Evolutionary conservation across 2,888 invertebrate species (phyloP).

Genomic region (Alviniconcha strummeri): DNA sequence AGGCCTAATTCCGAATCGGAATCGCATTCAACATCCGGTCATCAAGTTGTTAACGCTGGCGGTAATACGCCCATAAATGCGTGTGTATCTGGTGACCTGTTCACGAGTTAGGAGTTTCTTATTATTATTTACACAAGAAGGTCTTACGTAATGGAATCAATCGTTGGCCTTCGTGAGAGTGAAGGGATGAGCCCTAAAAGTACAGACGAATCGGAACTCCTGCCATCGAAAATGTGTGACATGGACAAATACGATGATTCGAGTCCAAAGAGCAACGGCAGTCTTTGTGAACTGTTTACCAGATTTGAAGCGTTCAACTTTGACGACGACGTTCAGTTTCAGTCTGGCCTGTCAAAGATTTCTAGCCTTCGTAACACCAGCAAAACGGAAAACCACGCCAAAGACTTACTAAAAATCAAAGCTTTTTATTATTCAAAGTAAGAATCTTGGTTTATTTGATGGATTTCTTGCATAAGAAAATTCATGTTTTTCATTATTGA

Average conservation of each 20-base stretch:
- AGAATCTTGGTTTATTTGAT: background rate
- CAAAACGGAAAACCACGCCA: slow-evolving; percentile 24
- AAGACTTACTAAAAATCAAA: slow-evolving; percentile 47
- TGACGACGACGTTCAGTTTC: slow-evolving; percentile 41
- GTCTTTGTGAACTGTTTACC: slow-evolving; percentile 8
- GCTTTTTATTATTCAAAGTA: slow-evolving; percentile 51
- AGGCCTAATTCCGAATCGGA: no score
- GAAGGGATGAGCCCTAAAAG: background rate
- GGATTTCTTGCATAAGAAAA: background rate
- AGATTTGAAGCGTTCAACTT: slow-evolving; percentile 44
- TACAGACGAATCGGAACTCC: background rate
- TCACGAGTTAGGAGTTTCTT: no score
- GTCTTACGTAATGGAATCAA: no score
- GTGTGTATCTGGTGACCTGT: no score
- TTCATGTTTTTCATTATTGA: no score
- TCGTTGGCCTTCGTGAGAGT: no score
- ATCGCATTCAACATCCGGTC: no score
- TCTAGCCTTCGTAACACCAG: slow-evolving; percentile 16
- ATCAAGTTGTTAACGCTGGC: no score
- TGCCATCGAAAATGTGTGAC: background rate
- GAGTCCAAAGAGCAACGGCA: background rate
- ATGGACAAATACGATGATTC: background rate
- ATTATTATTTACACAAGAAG: no score
- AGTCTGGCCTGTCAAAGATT: slow-evolving; percentile 48
- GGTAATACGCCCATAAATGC: no score